Conservation (phyloP, 2,888 invertebrate genomes). For the Corbicula japonica region DNA sequence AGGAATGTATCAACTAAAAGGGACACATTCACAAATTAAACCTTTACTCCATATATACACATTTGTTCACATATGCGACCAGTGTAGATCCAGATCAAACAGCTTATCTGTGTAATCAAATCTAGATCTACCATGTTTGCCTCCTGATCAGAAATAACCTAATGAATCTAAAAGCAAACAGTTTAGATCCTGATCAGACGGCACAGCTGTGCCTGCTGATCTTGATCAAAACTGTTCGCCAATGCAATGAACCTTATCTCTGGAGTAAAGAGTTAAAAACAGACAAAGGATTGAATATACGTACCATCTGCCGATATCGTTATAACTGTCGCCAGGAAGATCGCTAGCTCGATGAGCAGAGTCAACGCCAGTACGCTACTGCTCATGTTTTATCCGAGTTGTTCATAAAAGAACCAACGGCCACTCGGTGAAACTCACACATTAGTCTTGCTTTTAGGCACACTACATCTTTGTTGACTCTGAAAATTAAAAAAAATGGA, state of each 20-base stretch:
- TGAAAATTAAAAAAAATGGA: constrained; percentile 50
- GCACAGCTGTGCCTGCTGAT: too few species aligned
- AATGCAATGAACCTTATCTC: not conserved
- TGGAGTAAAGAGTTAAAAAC: not conserved
- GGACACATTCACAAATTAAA: too few species aligned
- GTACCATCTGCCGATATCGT: constrained; percentile 58
- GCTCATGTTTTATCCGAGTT: constrained; percentile 65
- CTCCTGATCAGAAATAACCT: too few species aligned
- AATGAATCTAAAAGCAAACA: too few species aligned
- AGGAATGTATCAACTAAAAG: too few species aligned
- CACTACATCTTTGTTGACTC: constrained; percentile 60
- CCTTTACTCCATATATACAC: too few species aligned
- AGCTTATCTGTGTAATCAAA: too few species aligned
- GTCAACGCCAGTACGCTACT: constrained; percentile 35
- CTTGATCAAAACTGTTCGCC: too few species aligned
- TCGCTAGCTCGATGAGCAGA: constrained; percentile 62
- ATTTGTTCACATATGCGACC: too few species aligned
- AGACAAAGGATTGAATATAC: constrained; percentile 15
- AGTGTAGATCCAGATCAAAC: too few species aligned
- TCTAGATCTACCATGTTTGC: too few species aligned
- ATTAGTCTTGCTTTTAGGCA: constrained; percentile 53
- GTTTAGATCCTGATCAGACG: too few species aligned
- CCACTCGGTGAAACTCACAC: constrained; percentile 55
- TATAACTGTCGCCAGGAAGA: constrained; percentile 54
- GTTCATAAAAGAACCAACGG: constrained; percentile 63